phyloP scores from a whole-genome alignment of 2,113 vertebrate species.

The Athene noctua region DNA sequence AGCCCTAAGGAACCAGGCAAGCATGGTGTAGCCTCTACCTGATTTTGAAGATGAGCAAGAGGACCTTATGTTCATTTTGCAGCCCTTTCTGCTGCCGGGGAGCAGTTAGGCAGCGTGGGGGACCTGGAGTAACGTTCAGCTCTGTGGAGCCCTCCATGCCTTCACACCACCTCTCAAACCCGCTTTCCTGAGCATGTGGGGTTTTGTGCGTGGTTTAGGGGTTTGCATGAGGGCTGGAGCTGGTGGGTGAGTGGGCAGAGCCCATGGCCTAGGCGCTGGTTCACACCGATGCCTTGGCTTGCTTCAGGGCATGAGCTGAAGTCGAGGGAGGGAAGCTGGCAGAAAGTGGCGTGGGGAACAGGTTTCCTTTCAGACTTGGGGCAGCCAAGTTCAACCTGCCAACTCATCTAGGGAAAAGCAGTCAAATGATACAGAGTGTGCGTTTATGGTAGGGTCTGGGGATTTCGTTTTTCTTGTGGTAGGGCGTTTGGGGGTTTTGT shows the following conservation, averaged over 20 bases:
- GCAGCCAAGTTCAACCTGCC: neutral
- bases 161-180: neutral
- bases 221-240: neutral
- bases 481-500: neutral
- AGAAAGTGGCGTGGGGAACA: neutral
- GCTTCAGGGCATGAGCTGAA: neutral
- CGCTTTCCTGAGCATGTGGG: fast-evolving
- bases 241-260: neutral
- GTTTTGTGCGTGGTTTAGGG: fast-evolving
- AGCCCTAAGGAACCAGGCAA: neutral
- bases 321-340: neutral
- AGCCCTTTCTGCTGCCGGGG: neutral
- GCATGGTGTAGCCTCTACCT: neutral
- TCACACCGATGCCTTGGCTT: neutral
- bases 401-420: neutral
- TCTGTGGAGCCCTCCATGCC: fast-evolving
- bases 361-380: neutral
- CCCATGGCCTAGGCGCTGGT: neutral
- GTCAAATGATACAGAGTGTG: neutral
- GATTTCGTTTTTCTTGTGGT: neutral
- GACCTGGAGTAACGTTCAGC: neutral
- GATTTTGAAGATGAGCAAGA: neutral
- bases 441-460: neutral
- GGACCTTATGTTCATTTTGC: neutral
- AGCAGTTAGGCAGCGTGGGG: neutral